These are phyloP conservation scores for Otus sunia DNA, from an alignment of 2,113 vertebrate species.

Conservation along the genomic window DNA sequence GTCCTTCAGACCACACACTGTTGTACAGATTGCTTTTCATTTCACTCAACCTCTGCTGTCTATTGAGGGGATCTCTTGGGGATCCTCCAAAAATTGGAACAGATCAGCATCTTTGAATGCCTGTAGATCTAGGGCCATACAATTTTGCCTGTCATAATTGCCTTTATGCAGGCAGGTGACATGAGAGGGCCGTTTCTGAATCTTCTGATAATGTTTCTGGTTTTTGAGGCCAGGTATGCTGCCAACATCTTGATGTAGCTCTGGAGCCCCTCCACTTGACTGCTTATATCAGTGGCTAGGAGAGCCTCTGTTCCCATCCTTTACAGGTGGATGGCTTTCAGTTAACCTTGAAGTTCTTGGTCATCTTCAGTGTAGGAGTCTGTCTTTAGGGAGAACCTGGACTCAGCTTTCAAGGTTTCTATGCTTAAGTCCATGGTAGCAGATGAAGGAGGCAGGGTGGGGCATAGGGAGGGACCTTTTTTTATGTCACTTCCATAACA, in stretches of 20 bases:
- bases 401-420: background rate
- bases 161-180: background rate
- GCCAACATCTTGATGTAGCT: background rate
- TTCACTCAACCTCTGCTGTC: background rate
- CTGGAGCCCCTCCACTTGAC: background rate
- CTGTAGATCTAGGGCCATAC: background rate
- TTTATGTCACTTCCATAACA: background rate
- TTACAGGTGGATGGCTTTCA: background rate
- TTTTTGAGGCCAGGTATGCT: background rate
- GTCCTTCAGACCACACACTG: background rate
- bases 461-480: background rate
- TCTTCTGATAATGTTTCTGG: background rate
- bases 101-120: background rate
- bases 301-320: background rate
- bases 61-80: background rate
- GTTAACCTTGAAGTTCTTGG: background rate
- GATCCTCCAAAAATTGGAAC: background rate
- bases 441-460: accelerated
- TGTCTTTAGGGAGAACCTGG: background rate
- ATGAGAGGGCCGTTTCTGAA: background rate
- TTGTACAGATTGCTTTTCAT: background rate
- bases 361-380: background rate
- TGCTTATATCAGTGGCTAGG: background rate
- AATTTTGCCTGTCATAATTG: background rate
- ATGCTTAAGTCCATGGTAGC: background rate